Evolutionary conservation across 2,797 vertebrate species (phyloP).

Genomic region (Enteromius unitaeniatus): DNA sequence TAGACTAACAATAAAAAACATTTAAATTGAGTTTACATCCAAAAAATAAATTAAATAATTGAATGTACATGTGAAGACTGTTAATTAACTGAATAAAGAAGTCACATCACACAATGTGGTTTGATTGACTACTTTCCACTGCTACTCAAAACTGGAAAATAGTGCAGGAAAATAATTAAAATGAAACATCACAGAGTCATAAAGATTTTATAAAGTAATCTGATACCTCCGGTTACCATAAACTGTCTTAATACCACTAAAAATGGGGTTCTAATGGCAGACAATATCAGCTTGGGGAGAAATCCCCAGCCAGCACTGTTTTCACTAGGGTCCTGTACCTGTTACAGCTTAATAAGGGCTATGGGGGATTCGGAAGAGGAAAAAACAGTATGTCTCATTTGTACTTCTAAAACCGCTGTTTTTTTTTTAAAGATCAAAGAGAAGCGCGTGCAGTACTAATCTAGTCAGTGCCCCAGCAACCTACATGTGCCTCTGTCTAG

Average conservation of each 20-base stretch:
- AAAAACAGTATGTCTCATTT: neutral
- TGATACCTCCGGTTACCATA: slow-evolving; percentile 4
- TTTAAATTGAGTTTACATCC: neutral
- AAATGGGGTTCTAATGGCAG: slow-evolving; percentile 25
- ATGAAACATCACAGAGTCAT: neutral
- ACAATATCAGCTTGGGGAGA: slow-evolving; percentile 9
- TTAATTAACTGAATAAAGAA: neutral
- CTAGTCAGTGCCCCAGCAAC: slow-evolving; percentile 8
- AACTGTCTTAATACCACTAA: slow-evolving; percentile 11
- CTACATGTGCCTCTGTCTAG: slow-evolving; percentile 4
- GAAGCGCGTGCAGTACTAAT: neutral
- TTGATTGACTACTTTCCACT: neutral
- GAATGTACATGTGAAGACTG: neutral
- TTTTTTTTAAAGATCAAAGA: slow-evolving; percentile 2
- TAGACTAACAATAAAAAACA: neutral
- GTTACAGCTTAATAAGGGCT: slow-evolving; percentile 8
- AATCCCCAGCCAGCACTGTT: neutral
- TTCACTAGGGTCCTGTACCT: slow-evolving; percentile 5
- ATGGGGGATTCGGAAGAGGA: neutral
- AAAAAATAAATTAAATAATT: neutral
- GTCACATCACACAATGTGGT: neutral
- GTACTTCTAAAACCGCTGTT: slow-evolving; percentile 24
- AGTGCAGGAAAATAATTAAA: neutral
- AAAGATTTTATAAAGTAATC: slow-evolving; percentile 18
- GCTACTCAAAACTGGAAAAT: neutral